Base-by-base conservation (phyloP, 2,888 invertebrate genomes). In the Syrista parreyssii region DNA sequence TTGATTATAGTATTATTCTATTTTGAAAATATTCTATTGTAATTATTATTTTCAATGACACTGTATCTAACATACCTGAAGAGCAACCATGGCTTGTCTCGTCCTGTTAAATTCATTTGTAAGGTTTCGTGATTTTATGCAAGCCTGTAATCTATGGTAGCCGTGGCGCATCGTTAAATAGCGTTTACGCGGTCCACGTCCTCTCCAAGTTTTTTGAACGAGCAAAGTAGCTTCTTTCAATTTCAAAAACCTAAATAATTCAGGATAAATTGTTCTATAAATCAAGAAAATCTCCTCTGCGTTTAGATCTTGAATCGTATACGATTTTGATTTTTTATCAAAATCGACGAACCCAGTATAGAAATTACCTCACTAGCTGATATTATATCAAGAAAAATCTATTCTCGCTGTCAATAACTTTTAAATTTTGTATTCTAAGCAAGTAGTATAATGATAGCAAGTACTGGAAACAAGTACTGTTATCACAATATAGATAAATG, bases 121-220 rank as follows among this genome's bases (percentile, higher is more conserved):
- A 32, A 96, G 91, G 84, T 95, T 94, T 82, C 97, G 94, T 0
- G 98, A 96, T 79, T 95, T 94, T 76, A 98, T 94, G 75, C 95
- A 93, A 0, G 98, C 97, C 91, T 98, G 98, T 55, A 99, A 92
- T 72, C 98, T 93, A 87, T 95, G 93, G 90, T 97, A 97, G 11
- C 98, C 99, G 85, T 94, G 93, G 80, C 93, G 93, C 93, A 96
- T 96, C 33, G 92, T 91, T 32, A 94, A 89, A 91, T 95, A 99
- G 76, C 94, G 93, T 81, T 93, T 94, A 79, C 96, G 94, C 82
- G 95, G 95, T 0, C 95, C 94, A 85, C 95, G 94, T 11, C 96
- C 95, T 77, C 98, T 94, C 95, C 96, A 98, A 81, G 94, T 92
- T 85, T 96, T 96, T 92, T 99, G 99, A 78, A 98, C 94, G 0